These are phyloP conservation scores for Seira sanloemensis DNA, from an alignment of 2,888 invertebrate genomes.

Conservation along the genomic window DNA sequence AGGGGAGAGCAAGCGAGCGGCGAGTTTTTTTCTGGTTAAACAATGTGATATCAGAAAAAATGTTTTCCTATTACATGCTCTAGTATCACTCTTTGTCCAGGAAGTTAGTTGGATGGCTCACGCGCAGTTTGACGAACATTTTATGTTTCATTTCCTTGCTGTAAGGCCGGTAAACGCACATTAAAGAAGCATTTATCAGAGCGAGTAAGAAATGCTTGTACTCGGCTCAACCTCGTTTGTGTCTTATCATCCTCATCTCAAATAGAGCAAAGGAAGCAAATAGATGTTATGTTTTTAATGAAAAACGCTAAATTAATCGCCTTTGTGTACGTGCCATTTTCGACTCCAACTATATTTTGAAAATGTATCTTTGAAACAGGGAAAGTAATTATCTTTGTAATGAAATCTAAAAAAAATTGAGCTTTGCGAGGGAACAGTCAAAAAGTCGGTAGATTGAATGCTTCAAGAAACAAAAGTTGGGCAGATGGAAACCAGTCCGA, in stretches of 20 bases:
- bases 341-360: neutral
- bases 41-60: too few relatives aligned
- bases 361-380: neutral
- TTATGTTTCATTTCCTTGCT: too few relatives aligned
- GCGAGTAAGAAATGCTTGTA: neutral
- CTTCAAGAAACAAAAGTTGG: constrained; percentile 46
- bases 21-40: too few relatives aligned
- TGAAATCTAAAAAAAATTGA: neutral
- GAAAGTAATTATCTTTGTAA: neutral
- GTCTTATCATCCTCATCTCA: constrained; percentile 10
- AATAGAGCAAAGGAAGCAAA: constrained; percentile 67
- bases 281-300: neutral
- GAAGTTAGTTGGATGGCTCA: too few relatives aligned
- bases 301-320: neutral
- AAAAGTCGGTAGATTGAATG: constrained; percentile 40
- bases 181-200: neutral
- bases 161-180: too few relatives aligned
- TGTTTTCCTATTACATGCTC: too few relatives aligned
- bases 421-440: constrained; percentile 3
- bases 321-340: neutral
- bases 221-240: neutral
- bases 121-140: too few relatives aligned
- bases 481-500: too few relatives aligned
- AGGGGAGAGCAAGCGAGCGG: too few relatives aligned
- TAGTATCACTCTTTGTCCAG: too few relatives aligned